A percentile compares a stretch with the other conserved stretches of the same genome.
Evolutionary conservation across 2,888 invertebrate genomes (phyloP).

Genomic region (Trichopria drosophilae): DNA sequence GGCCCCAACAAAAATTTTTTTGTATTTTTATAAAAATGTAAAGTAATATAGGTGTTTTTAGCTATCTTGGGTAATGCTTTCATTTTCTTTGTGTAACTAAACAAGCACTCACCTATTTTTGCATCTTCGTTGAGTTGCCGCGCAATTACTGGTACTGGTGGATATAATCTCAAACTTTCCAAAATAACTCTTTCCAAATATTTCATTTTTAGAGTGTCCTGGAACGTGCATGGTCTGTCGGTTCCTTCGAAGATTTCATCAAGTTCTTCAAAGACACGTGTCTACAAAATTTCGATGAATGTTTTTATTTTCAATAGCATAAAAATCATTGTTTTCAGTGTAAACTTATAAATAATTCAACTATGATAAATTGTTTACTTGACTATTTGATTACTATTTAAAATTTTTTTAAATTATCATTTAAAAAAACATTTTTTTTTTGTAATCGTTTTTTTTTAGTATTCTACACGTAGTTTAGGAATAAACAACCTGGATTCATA

Average conservation of each 20-base stretch:
- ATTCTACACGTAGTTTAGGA: too few species aligned
- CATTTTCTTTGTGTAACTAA: slow-evolving; percentile 1
- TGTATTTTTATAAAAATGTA: slow-evolving; percentile 18
- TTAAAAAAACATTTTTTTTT: too few species aligned
- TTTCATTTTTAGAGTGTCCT: slow-evolving; percentile 84
- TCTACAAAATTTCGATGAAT: slow-evolving; percentile 45
- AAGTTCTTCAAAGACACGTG: slow-evolving; percentile 73
- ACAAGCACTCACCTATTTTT: slow-evolving; percentile 64
- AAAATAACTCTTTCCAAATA: slow-evolving; percentile 79
- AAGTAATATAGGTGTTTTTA: too few species aligned
- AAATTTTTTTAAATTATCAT: too few species aligned
- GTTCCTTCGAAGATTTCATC: slow-evolving; percentile 77
- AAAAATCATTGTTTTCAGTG: not conserved
- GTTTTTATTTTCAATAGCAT: not conserved
- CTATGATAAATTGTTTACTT: too few species aligned
- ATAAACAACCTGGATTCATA: too few species aligned
- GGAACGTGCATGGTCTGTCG: slow-evolving; percentile 75
- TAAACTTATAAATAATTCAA: not conserved
- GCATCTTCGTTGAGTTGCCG: slow-evolving; percentile 73
- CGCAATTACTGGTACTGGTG: slow-evolving; percentile 79
- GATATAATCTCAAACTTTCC: slow-evolving; percentile 79
- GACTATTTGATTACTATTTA: too few species aligned
- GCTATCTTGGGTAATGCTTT: not conserved
- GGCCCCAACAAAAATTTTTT: slow-evolving; percentile 9
- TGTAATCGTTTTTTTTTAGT: too few species aligned